A percentile compares a stretch with the other conserved stretches of the same genome.
phyloP scores from a whole-genome alignment of 2,797 vertebrate species.

The Petrocephalus schoutedeni region DNA sequence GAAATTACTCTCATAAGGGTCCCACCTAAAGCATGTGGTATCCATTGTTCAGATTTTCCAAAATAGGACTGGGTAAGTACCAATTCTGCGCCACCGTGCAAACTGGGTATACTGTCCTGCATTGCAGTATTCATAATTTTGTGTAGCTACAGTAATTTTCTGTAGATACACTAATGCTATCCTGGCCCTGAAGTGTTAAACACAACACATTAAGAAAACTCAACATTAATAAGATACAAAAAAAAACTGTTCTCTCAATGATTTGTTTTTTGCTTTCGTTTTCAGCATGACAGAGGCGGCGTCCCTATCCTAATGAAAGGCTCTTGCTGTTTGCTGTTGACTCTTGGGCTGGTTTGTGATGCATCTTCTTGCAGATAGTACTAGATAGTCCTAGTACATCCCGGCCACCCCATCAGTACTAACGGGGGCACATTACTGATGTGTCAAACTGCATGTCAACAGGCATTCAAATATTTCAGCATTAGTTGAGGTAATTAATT shows the following conservation, averaged over 20 bases:
- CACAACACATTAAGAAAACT: no score
- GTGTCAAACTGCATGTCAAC: neutral
- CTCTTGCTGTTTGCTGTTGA: neutral
- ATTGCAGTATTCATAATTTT: neutral
- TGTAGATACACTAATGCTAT: neutral
- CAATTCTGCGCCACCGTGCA: neutral
- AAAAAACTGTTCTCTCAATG: no score
- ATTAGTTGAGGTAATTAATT: neutral
- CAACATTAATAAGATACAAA: no score
- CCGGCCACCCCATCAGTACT: neutral
- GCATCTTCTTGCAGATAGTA: neutral
- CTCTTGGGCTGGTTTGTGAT: neutral
- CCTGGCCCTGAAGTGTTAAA: neutral
- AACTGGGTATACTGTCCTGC: neutral
- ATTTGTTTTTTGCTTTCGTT: neutral
- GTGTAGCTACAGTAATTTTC: neutral
- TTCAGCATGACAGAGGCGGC: neutral
- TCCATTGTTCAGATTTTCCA: neutral
- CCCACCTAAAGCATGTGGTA: neutral
- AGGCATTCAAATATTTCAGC: neutral
- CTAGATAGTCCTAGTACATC: no score
- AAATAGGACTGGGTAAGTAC: neutral
- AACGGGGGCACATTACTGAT: neutral
- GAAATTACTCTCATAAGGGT: neutral
- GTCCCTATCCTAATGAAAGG: neutral